A percentile compares a stretch with the other conserved stretches of the same genome.
Evolutionary conservation across 2,113 vertebrate species (phyloP).

Genomic region (Periophthalmus modestus): DNA sequence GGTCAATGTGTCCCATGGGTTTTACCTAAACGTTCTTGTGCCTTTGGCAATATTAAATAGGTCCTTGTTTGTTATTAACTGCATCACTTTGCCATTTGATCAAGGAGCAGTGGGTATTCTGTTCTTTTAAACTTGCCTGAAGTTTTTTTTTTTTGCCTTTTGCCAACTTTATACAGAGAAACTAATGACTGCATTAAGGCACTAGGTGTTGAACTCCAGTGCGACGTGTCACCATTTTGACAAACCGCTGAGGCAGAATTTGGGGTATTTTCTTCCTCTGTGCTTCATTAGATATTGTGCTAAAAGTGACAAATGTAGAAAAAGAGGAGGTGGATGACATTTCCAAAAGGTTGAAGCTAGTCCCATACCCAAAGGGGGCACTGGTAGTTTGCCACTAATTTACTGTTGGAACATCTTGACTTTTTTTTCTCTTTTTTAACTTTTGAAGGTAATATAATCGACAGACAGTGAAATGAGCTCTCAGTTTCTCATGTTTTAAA

Average conservation of each 20-base stretch:
- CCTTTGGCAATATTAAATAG: slow-evolving; percentile 61
- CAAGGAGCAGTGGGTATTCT: slow-evolving; percentile 41
- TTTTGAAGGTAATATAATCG: slow-evolving; percentile 36
- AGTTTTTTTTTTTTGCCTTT: slow-evolving; percentile 26
- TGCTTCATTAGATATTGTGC: slow-evolving; percentile 47
- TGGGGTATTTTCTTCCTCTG: slow-evolving; percentile 22
- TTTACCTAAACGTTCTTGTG: slow-evolving; percentile 51
- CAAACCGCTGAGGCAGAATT: slow-evolving; percentile 52
- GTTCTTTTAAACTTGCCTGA: slow-evolving; percentile 39
- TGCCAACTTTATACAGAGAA: slow-evolving; percentile 42
- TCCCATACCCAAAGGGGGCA: slow-evolving; percentile 3
- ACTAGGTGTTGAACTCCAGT: slow-evolving; percentile 46
- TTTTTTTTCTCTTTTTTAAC: slow-evolving; percentile 8
- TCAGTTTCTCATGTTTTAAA: slow-evolving; percentile 1
- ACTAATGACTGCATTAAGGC: slow-evolving; percentile 58
- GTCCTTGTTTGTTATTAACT: slow-evolving; percentile 63
- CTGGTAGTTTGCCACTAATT: slow-evolving; percentile 29
- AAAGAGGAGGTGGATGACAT: slow-evolving; percentile 28
- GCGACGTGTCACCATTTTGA: slow-evolving; percentile 50
- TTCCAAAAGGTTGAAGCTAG: slow-evolving; percentile 48
- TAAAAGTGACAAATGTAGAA: slow-evolving; percentile 51
- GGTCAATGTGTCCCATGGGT: slow-evolving; percentile 64
- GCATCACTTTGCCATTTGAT: slow-evolving; percentile 48
- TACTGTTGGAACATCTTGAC: slow-evolving; percentile 21
- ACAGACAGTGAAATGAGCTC: slow-evolving; percentile 23